These are phyloP conservation scores for Anas bernieri DNA, from an alignment of 2,797 vertebrate species.

Conservation along the genomic window DNA sequence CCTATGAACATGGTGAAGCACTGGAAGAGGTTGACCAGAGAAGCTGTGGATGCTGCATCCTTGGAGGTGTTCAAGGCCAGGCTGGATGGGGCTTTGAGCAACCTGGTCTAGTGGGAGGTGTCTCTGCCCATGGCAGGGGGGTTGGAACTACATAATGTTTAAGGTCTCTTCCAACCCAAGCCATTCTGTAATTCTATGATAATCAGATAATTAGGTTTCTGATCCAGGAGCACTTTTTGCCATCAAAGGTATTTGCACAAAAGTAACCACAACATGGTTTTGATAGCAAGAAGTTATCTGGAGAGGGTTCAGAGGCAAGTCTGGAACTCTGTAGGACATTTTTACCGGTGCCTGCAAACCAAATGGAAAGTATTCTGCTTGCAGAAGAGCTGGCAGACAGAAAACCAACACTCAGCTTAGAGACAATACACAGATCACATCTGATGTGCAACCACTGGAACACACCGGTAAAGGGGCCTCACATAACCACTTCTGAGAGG, in stretches of 20 bases:
- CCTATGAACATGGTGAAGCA: too few species aligned
- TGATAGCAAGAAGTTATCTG: background rate
- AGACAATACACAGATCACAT: accelerated
- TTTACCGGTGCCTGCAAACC: background rate
- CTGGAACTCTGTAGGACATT: background rate
- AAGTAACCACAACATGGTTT: background rate
- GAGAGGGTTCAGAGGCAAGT: background rate
- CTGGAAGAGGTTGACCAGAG: too few species aligned
- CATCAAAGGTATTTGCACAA: background rate
- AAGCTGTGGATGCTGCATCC: too few species aligned
- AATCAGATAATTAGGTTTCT: background rate
- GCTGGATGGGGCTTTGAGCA: too few species aligned
- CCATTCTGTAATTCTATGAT: background rate
- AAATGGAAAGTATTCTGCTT: conserved; percentile 14
- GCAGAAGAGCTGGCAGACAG: background rate
- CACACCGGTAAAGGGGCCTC: background rate
- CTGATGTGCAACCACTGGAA: background rate
- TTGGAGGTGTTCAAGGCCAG: too few species aligned
- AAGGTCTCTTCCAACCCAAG: too few species aligned
- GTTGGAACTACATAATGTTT: too few species aligned
- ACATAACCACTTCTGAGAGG: background rate
- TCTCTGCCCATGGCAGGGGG: too few species aligned
- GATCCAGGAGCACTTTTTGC: background rate
- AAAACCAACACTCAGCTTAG: background rate
- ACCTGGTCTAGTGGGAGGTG: background rate